Percentiles rank a stretch among this genome's conserved stretches.
Conservation (phyloP, 2,113 vertebrate genomes). For the Bos javanicus region DNA sequence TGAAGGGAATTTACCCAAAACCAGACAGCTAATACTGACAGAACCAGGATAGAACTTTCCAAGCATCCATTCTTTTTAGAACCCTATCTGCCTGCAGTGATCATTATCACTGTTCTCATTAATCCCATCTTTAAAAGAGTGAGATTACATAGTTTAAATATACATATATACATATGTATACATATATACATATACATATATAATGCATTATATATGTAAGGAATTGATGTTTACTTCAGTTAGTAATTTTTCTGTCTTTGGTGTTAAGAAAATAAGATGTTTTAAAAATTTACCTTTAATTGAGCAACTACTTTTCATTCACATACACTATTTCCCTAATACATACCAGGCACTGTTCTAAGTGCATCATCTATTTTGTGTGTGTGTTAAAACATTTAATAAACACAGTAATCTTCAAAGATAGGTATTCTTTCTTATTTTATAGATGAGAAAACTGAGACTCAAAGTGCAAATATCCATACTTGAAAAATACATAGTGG, state of each 20-base stretch:
- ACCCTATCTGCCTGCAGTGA: neutral
- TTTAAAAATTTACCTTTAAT: neutral
- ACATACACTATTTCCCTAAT: neutral
- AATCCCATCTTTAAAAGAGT: neutral
- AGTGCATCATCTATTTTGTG: neutral
- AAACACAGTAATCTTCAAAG: neutral
- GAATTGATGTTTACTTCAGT: neutral
- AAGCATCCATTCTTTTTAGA: neutral
- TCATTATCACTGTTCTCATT: neutral
- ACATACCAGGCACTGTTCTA: neutral
- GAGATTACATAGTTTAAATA: neutral
- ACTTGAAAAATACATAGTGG: neutral
- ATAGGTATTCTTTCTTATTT: neutral
- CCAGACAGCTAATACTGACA: neutral
- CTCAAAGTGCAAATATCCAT: neutral
- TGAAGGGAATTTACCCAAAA: neutral
- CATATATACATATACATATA: no score
- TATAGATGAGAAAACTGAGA: neutral
- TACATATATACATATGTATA: no score
- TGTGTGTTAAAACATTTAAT: neutral
- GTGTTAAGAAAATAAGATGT: neutral
- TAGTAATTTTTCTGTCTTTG: neutral
- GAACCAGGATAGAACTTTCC: neutral
- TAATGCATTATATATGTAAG: neutral
- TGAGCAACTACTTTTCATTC: neutral